Evolutionary conservation across 1,140 invertebrate genomes (phyloP), one percentile per base, ranked within the genome.

Genomic region (Panonychus citri): DNA sequence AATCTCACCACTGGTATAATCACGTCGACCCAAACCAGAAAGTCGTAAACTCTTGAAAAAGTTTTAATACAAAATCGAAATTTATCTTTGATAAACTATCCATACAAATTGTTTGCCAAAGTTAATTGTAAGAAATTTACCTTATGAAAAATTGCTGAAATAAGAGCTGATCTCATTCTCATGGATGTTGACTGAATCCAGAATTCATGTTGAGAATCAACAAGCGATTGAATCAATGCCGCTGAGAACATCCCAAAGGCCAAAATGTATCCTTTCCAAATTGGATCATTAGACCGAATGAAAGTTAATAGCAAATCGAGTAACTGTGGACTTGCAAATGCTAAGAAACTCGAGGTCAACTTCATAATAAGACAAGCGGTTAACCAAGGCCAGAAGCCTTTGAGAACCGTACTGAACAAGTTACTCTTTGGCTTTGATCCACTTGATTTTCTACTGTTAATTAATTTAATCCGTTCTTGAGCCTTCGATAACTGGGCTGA

Each of bases 81-180:
- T 34, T 12, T 30, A 24, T 30, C 25, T 28, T 34, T 28, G 4
- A 28, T 50, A 1, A 43, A 17, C 15, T 43, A 21, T 17, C 17
- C 4, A 43, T 21, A 21, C 7, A n/a, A n/a, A n/a, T n/a, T n/a
- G n/a, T n/a, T n/a, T n/a, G n/a, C n/a, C n/a, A n/a, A n/a, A n/a
- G n/a, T n/a, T n/a, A n/a, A n/a, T n/a, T n/a, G n/a, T n/a, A n/a
- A 43, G 42, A 12, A 43, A 7, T 58, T 65, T 59, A 79, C 77
- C 68, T 97, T 98, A 64, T 81, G 77, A 68, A 97, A 98, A 61
- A 98, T 85, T 51, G 89, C 79, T 60, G 87, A 85, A 8, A 91
- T 89, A 21, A 98, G 71, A 1, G 86, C 81, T 0, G 90, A 93
- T 58, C 91, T 73, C 59, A 97, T 81, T 42, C 85, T 76, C 72